Conservation (phyloP, 2,113 vertebrate genomes). For the Phoxinus phoxinus region DNA sequence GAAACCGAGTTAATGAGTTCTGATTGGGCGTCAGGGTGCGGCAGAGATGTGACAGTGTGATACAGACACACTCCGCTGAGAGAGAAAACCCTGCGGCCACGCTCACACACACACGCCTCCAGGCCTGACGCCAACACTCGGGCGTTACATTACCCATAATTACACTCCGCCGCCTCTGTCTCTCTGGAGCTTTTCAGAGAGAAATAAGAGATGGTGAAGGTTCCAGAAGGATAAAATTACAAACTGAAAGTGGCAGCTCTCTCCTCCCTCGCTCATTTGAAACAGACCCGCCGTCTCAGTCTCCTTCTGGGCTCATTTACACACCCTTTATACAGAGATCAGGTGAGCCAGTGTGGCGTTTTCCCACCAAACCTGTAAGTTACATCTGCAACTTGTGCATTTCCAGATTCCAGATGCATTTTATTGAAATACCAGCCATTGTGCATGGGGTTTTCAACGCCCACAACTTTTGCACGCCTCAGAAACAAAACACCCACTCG, state of each 20-base stretch:
- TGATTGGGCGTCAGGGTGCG: constrained; percentile 52
- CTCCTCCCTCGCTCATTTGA: background rate
- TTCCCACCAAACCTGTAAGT: constrained; percentile 22
- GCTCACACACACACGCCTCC: background rate
- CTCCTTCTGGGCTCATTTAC: background rate
- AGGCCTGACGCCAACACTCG: constrained; percentile 5
- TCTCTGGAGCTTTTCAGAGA: background rate
- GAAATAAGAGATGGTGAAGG: constrained; percentile 25
- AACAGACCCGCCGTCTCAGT: background rate
- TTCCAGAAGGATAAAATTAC: constrained; percentile 46
- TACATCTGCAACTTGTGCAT: background rate
- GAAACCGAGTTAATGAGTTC: constrained; percentile 46
- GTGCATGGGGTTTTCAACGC: background rate
- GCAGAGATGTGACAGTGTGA: constrained; percentile 61
- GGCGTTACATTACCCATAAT: constrained; percentile 27
- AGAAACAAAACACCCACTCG: background rate
- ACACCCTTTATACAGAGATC: background rate
- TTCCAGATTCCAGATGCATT: constrained; percentile 21
- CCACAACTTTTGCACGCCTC: background rate
- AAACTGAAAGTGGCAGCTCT: constrained; percentile 26
- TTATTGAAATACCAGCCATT: background rate
- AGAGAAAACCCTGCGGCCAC: background rate
- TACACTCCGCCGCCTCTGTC: constrained; percentile 14
- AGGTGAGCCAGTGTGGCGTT: background rate
- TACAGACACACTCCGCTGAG: constrained; percentile 56